Base-by-base conservation (phyloP, 2,888 invertebrate species). In the Laspeyria flexula region DNA sequence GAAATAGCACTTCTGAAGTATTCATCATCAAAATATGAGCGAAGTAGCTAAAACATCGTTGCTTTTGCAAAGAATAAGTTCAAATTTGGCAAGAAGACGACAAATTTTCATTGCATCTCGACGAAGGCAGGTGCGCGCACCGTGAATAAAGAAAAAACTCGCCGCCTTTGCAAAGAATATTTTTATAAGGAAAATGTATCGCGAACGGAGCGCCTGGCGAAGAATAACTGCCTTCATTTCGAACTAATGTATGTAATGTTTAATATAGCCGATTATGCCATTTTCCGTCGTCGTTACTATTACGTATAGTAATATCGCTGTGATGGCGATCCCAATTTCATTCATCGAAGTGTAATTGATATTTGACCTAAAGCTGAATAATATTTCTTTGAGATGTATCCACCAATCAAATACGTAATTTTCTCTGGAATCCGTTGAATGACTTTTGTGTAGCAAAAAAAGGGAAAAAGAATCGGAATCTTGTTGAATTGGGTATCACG, bases 21-120 rank as follows among this genome's bases (percentile, higher is more conserved):
- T 71, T 67, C 61, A 66, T 73, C 65, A 73, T 73, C 71, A 77
- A 77, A 81, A 79, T 77, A 75, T 70, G 65, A 73, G 60, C 59
- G 55, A 61, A 61, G 59, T 37, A 70, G 71, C 70, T 73, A 73
- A 79, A 78, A 77, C 69, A 70, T 74, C 72, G 56, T 59, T 64
- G 68, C 74, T 71, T 78, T 73, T 72, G 73, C 74, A 71, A 75
- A 78, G 79, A 83, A 84, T 82, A 83, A 79, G 79, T 82, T 80
- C 74, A 83, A 84, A 85, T 87, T 87, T 83, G 83, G 81, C 80
- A 79, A 81, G 81, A 75, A 77, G 80, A 81, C 82, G 83, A 85
- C 84, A 85, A 83, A 86, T 88, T 87, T 82, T 86, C 85, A 83
- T 86, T 81, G 85, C 83, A 81, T 73, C 73, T 70, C 63, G 63